Base-by-base conservation (phyloP, 2,888 invertebrate genomes). In the Oligia latruncula region DNA sequence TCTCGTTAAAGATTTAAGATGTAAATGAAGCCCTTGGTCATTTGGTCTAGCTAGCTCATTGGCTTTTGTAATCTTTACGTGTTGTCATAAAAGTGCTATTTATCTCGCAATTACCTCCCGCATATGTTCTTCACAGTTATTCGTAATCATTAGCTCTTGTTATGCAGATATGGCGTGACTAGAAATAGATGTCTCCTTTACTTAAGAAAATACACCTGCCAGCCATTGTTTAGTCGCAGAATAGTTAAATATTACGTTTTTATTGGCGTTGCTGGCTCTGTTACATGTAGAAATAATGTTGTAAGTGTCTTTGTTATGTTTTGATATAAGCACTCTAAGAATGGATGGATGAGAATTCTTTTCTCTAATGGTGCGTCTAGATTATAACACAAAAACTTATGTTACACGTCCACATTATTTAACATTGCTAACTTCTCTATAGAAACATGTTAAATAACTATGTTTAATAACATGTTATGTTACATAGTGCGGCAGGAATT, bases 131-230 rank as follows among this genome's bases (percentile, higher is more conserved):
- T 68, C 15, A 13, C 8, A 71, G 65, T 74, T 68, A 68, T 87
- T 80, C 70, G 64, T 70, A 78, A 74, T 29, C 17, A 84, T 83
- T 83, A 68, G n/a, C 60, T 70, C 70, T 73, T 65, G 84, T 75
- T 87, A 66, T 70, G 71, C 49, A 78, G 68, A 72, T 70, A 40
- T 86, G 71, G 75, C 84, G 87, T 87, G 84, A 84, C 87, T 83
- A 62, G 15, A 49, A 74, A 77, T 78, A 66, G 17, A 62, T 67
- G 67, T 67, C 40, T 78, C 20, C 40, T 67, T 73, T 71, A 71
- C 52, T 43, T 29, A 67, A 74, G 72, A 66, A 82, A 74, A 74
- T 65, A 62, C 23, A 68, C 17, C 15, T 49, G 15, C 49, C 15
- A 15, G 11, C 58, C 40, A 83, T 83, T 86, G 77, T 83, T 71